Conservation (phyloP, 2,888 invertebrate genomes). For the Dorcus hopei region DNA sequence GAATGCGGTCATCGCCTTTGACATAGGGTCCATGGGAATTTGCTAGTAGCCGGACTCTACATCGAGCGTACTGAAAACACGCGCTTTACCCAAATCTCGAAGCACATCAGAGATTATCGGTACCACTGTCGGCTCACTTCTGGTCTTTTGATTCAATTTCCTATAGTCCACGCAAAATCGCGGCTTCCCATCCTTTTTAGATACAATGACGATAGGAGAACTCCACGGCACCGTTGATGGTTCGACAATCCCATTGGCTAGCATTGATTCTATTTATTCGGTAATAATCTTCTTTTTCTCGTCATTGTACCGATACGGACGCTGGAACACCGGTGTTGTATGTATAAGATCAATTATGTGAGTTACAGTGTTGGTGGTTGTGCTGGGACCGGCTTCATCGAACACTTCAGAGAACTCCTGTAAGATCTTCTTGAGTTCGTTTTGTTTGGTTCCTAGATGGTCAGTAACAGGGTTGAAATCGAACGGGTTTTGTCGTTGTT, state of each 20-base stretch:
- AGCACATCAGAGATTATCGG: conserved; percentile 27
- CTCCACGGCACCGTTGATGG: conserved; percentile 25
- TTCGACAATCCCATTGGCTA: background rate
- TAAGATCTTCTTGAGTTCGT: too few relatives aligned
- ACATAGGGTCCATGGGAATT: conserved; percentile 20
- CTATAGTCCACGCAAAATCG: conserved; percentile 27
- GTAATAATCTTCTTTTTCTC: too few relatives aligned
- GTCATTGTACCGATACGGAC: too few relatives aligned
- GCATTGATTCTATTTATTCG: too few relatives aligned
- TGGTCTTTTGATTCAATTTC: conserved; percentile 26
- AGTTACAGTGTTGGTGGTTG: too few relatives aligned
- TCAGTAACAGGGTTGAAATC: too few relatives aligned
- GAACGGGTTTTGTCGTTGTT: too few relatives aligned
- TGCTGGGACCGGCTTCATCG: too few relatives aligned
- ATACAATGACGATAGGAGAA: conserved; percentile 28
- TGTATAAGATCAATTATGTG: too few relatives aligned
- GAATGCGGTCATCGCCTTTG: conserved; percentile 34
- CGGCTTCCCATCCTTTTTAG: conserved; percentile 18
- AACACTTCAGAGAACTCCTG: too few relatives aligned
- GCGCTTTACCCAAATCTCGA: conserved; percentile 22
- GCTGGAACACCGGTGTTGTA: too few relatives aligned
- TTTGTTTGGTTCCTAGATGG: too few relatives aligned
- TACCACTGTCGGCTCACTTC: conserved; percentile 27
- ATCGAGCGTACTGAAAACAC: conserved; percentile 27
- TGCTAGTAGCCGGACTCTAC: conserved; percentile 30